These are phyloP conservation scores for Bovichtus diacanthus DNA, from an alignment of 2,797 vertebrate genomes.

Conservation along the genomic window DNA sequence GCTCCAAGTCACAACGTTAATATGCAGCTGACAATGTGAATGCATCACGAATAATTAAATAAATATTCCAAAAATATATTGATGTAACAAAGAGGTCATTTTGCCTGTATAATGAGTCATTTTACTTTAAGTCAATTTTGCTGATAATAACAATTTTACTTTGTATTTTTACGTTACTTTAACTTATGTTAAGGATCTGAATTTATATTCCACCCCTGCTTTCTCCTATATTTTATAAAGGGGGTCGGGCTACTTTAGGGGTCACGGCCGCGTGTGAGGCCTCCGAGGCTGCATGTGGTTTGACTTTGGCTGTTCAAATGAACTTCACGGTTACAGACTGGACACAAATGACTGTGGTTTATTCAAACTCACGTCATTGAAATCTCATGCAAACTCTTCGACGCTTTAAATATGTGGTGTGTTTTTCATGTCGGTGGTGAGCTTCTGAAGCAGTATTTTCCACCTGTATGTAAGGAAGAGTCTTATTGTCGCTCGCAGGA, in stretches of 20 bases:
- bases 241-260: background rate
- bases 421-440: constrained; percentile 43
- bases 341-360: constrained; percentile 83
- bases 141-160: background rate
- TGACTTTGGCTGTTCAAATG: constrained; percentile 79
- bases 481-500: constrained; percentile 56
- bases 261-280: too few relatives aligned
- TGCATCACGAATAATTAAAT: background rate
- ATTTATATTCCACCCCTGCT: background rate
- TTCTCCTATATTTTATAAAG: background rate
- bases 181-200: background rate
- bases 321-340: constrained; percentile 81
- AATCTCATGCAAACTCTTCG: constrained; percentile 82
- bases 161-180: background rate
- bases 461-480: constrained; percentile 19
- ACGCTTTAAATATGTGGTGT: constrained; percentile 78
- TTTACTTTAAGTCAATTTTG: background rate
- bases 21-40: background rate
- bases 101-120: background rate
- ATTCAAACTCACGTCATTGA: constrained; percentile 84
- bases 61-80: too few relatives aligned
- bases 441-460: constrained; percentile 23
- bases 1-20: fast-evolving
- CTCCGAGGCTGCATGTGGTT: constrained; percentile 63
- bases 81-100: background rate